Evolutionary conservation across 1,140 invertebrate species (phyloP), one percentile per base, ranked within the genome.

Genomic region (Sitobion miscanthi): DNA sequence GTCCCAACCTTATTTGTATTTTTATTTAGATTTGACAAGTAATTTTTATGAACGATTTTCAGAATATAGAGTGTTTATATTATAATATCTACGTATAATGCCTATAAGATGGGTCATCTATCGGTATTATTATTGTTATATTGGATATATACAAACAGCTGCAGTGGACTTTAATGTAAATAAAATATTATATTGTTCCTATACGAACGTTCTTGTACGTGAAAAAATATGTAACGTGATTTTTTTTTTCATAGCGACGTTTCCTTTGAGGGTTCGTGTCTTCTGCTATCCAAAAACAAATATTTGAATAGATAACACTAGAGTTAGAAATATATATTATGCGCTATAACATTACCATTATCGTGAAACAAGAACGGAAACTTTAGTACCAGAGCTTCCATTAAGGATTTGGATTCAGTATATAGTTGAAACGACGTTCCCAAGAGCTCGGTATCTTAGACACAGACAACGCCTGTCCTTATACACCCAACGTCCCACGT

Each of bases 381-480:
- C 87, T 89, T 52, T 25, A 54, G 7, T 89, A 25, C 49, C 47
- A 52, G 35, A 88, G 47, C n/a, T 52, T 88, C 86, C 86, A 52
- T 88, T 88, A 52, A 35, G 85, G n/a, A 87, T 87, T 87, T 35
- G 86, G 47, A 52, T 88, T 88, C 86, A 52, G 45, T 87, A 52
- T 20, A n/a, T 21, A 54, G 42, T 86, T 9, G 82, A 83, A 83
- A n/a, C 86, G 86, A 49, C 45, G n/a, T 88, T 88, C 86, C 86
- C 86, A 88, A 88, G 86, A 88, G 86, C 35, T 49, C 86, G 11
- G 86, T 88, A 88, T 88, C 86, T 49, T 20, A 88, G 86, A 87
- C 9, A 21, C 42, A 47, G 9, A 17, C 42, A 87, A 47, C 85
- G 11, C 3, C 49, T 52, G 52, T 42, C 21, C 42, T 11, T 35